Conservation (phyloP, 2,888 invertebrate genomes). For the Callimorpha dominula region DNA sequence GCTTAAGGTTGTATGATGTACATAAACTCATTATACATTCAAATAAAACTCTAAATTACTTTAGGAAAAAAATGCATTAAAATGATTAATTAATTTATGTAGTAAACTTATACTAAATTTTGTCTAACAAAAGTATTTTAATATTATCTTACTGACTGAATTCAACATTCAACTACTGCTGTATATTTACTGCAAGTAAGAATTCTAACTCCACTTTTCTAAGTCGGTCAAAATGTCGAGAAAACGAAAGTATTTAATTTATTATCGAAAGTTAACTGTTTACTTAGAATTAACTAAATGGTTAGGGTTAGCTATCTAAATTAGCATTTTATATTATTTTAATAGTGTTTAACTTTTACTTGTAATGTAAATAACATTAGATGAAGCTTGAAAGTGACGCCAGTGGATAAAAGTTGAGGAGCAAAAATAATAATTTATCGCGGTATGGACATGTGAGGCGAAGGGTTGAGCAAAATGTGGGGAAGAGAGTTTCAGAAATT, state of each 20-base stretch:
- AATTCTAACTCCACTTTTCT: background rate
- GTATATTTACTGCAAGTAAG: background rate
- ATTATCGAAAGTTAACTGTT: background rate
- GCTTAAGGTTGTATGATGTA: background rate
- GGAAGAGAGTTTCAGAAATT: too few relatives aligned
- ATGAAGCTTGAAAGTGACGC: too few relatives aligned
- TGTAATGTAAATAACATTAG: too few relatives aligned
- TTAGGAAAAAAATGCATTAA: background rate
- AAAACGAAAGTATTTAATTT: slow-evolving; percentile 2
- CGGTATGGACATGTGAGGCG: too few relatives aligned
- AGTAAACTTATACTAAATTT: background rate
- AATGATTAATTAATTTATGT: background rate
- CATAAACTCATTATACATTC: background rate
- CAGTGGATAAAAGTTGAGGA: too few relatives aligned
- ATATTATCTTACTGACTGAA: background rate
- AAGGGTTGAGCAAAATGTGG: too few relatives aligned
- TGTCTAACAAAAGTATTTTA: background rate
- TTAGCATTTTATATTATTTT: background rate
- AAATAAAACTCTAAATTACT: background rate
- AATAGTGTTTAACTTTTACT: background rate
- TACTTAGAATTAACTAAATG: background rate
- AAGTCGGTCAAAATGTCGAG: background rate
- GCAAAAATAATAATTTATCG: too few relatives aligned
- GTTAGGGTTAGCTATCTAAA: background rate
- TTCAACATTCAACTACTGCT: background rate